Percentiles rank a stretch among this genome's conserved stretches.
Evolutionary conservation across 1,140 invertebrate genomes (phyloP).

Genomic region (Temnothorax longispinosus): DNA sequence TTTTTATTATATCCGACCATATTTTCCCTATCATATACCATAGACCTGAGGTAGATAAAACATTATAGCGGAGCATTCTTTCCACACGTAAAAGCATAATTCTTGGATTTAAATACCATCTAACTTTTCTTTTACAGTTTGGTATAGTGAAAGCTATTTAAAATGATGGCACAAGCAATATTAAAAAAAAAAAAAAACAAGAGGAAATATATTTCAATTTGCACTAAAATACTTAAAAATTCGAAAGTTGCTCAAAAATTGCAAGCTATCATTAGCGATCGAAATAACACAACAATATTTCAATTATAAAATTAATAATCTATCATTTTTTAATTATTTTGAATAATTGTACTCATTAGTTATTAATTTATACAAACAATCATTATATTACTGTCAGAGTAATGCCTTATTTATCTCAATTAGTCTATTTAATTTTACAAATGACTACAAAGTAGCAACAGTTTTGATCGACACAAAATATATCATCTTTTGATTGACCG

Average conservation of each 20-base stretch:
- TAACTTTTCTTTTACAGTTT: background rate
- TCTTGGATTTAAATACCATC: conserved; percentile 6
- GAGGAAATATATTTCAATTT: no score
- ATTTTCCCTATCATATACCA: conserved; percentile 29
- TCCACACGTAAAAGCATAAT: background rate
- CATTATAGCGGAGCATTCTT: conserved; percentile 14
- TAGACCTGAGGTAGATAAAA: conserved; percentile 33
- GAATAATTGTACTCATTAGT: no score
- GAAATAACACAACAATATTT: background rate
- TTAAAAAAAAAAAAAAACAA: background rate
- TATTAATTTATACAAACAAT: no score
- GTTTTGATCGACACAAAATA: background rate
- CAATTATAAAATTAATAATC: background rate
- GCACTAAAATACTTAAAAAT: no score
- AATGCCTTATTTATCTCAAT: background rate
- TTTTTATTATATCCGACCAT: conserved; percentile 63
- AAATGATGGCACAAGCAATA: background rate
- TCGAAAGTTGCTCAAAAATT: no score
- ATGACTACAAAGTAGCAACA: background rate
- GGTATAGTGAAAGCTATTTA: background rate
- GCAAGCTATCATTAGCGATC: background rate
- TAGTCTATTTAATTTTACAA: background rate
- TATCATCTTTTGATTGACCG: background rate
- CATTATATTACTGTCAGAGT: no score
- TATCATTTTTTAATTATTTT: background rate